Evolutionary conservation across 37 sponge, comb jelly and placozoan genomes (phyloP).

Genomic region (Eunapius fragilis): DNA sequence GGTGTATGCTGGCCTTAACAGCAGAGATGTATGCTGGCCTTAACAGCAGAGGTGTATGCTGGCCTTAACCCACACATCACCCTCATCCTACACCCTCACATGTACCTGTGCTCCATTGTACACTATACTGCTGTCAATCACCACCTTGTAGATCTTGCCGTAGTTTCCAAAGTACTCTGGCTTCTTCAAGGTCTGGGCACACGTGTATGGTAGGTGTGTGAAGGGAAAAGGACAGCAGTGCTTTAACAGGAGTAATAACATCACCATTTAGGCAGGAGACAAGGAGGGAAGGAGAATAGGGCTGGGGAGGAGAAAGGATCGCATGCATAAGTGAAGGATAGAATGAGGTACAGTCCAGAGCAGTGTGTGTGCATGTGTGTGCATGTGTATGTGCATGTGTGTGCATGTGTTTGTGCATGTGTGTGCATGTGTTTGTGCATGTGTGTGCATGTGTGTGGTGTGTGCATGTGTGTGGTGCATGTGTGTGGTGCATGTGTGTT

Average conservation of each 20-base stretch:
- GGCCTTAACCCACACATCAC: neutral
- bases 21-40: too few relatives aligned
- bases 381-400: neutral
- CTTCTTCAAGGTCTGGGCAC: constrained; percentile 61
- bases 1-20: too few relatives aligned
- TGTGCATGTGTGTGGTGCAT: neutral
- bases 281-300: constrained; percentile 12
- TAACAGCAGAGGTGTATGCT: too few relatives aligned
- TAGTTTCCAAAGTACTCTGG: constrained; percentile 92
- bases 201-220: neutral
- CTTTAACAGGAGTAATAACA: neutral
- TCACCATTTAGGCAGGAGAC: neutral
- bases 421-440: too few relatives aligned
- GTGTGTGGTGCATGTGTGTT: neutral
- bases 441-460: neutral
- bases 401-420: too few relatives aligned
- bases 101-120: constrained; percentile 82
- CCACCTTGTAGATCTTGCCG: constrained; percentile 89
- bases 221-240: neutral
- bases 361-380: neutral
- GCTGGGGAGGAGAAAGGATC: neutral
- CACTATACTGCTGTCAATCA: constrained; percentile 83
- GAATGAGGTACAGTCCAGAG: neutral
- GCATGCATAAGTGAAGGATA: constrained; percentile 1
- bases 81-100: neutral